Evolutionary conservation across 2,113 vertebrate genomes (phyloP).

Genomic region (Arizona elegans): DNA sequence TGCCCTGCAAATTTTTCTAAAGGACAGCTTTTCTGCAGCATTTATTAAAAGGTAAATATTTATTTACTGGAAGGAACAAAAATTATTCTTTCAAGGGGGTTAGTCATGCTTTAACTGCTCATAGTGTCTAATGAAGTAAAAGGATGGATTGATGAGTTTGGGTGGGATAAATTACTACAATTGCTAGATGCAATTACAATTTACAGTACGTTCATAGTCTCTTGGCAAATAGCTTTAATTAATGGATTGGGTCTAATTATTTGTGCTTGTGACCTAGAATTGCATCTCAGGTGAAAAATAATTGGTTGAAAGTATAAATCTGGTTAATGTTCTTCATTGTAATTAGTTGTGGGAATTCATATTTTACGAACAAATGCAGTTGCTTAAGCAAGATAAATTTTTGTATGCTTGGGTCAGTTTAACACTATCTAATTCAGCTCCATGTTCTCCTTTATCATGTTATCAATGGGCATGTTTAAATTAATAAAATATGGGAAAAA

Average conservation of each 20-base stretch:
- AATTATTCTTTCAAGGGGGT: background rate
- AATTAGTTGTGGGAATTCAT: constrained; percentile 1
- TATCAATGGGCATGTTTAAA: background rate
- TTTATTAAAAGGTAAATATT: background rate
- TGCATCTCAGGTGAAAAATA: constrained; percentile 19
- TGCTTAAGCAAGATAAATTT: background rate
- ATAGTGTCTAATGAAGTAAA: background rate
- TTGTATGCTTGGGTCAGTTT: background rate
- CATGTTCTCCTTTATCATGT: background rate
- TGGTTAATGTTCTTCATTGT: background rate
- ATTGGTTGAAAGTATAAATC: background rate
- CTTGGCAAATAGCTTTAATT: constrained; percentile 24
- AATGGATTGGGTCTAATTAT: constrained; percentile 27
- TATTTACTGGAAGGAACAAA: constrained; percentile 2
- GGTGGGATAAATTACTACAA: constrained; percentile 9
- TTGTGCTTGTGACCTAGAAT: background rate
- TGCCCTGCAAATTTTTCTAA: background rate
- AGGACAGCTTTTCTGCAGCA: background rate
- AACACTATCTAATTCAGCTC: background rate
- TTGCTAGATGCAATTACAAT: constrained; percentile 14
- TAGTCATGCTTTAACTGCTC: background rate
- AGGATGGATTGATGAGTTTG: background rate
- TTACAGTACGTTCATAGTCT: constrained; percentile 13
- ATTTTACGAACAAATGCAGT: background rate
- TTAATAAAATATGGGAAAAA: background rate